Conservation (phyloP, 2,888 invertebrate species). For the Sarcophaga subvicina region DNA sequence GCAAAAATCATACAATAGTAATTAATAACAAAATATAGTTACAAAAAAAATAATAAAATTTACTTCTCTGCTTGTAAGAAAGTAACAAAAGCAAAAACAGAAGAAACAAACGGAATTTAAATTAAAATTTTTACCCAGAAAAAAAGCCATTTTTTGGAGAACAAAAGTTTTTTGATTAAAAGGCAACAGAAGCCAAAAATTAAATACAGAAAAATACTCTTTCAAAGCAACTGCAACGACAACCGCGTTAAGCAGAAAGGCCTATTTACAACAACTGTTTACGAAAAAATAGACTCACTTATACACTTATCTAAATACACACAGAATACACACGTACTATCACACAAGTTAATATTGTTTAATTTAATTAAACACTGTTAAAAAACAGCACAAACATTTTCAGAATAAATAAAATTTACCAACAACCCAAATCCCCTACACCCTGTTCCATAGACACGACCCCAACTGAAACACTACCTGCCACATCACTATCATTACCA, state of each 20-base stretch:
- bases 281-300: not conserved
- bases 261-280: not conserved
- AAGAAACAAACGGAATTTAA: not conserved
- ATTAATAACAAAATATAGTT: slow-evolving; percentile 17
- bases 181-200: slow-evolving; percentile 40
- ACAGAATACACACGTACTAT: slow-evolving; percentile 25
- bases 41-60: slow-evolving; percentile 6
- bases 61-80: slow-evolving; percentile 27
- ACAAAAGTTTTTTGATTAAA: slow-evolving; percentile 5
- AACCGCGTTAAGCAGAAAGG: not conserved
- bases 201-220: not conserved
- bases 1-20: slow-evolving; percentile 36
- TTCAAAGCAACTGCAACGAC: not conserved
- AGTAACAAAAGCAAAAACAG: not conserved
- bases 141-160: not conserved
- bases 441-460: slow-evolving; percentile 62
- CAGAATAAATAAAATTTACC: slow-evolving; percentile 70
- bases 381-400: slow-evolving; percentile 67
- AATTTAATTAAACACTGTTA: slow-evolving; percentile 13
- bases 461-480: slow-evolving; percentile 39
- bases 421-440: slow-evolving; percentile 66
- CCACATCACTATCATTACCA: slow-evolving; percentile 33
- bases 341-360: slow-evolving; percentile 14
- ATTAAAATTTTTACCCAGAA: not conserved
- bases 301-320: slow-evolving; percentile 9